Conservation (phyloP, 2,888 invertebrate species). For the Rotaria macrura region DNA sequence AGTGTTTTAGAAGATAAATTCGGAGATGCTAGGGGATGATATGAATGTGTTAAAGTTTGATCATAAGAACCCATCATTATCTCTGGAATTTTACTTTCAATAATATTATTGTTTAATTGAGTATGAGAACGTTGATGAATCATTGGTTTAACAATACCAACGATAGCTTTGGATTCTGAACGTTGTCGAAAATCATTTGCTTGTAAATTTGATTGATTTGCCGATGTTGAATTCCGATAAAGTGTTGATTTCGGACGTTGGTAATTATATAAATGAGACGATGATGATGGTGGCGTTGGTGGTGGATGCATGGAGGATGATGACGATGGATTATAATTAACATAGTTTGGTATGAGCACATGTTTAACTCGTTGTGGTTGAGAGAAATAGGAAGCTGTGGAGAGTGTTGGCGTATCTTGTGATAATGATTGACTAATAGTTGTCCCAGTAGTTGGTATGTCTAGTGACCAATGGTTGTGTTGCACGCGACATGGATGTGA, state of each 20-base stretch:
- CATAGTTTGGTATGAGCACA: neutral
- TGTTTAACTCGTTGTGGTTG: neutral
- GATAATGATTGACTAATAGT: neutral
- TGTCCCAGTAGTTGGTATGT: neutral
- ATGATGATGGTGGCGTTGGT: neutral
- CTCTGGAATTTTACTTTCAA: neutral
- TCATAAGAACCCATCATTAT: neutral
- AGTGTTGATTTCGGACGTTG: neutral
- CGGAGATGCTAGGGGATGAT: neutral
- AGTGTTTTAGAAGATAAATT: too few relatives aligned
- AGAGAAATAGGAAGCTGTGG: neutral
- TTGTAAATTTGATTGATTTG: neutral
- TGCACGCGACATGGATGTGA: neutral
- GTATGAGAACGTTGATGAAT: neutral
- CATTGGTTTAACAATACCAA: constrained; percentile 9
- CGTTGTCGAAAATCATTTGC: neutral
- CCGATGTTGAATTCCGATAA: neutral
- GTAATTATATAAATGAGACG: neutral
- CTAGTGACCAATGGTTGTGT: neutral
- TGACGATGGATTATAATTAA: neutral
- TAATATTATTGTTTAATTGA: neutral
- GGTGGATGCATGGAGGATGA: too few relatives aligned
- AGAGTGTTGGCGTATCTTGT: neutral
- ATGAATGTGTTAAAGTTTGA: neutral
- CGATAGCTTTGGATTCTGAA: neutral